phyloP scores from a whole-genome alignment of 2,113 vertebrate genomes.

The Aspidoscelis tigris region DNA sequence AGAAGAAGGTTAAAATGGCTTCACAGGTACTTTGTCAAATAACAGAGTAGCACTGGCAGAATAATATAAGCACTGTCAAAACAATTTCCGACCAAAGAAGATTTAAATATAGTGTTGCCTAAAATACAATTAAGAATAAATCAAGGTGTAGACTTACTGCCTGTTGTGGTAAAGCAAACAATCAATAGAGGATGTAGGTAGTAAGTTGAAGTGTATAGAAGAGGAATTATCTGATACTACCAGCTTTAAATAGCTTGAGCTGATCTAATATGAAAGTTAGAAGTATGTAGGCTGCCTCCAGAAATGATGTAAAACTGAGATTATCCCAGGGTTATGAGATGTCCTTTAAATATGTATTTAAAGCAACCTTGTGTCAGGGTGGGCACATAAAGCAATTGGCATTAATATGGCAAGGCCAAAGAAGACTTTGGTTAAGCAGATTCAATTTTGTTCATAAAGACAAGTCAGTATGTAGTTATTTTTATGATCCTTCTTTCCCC shows the following conservation, averaged over 20 bases:
- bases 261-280: not conserved
- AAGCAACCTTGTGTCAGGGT: no score
- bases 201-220: not conserved
- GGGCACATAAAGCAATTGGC: no score
- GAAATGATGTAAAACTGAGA: no score
- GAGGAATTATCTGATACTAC: not conserved
- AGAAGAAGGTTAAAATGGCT: not conserved
- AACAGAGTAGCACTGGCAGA: not conserved
- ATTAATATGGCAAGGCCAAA: no score
- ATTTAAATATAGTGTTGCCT: not conserved
- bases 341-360: no score
- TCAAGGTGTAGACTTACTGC: not conserved
- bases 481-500: no score
- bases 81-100: not conserved
- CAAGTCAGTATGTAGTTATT: no score
- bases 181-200: not conserved
- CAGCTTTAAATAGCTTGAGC: constrained; percentile 1
- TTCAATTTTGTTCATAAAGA: no score
- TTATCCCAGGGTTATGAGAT: no score
- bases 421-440: no score
- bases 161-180: not conserved
- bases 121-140: not conserved
- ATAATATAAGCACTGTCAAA: not conserved
- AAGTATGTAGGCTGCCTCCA: no score
- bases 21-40: not conserved